Conservation (phyloP, 1,140 invertebrate species). For the Penaeus chinensis region DNA sequence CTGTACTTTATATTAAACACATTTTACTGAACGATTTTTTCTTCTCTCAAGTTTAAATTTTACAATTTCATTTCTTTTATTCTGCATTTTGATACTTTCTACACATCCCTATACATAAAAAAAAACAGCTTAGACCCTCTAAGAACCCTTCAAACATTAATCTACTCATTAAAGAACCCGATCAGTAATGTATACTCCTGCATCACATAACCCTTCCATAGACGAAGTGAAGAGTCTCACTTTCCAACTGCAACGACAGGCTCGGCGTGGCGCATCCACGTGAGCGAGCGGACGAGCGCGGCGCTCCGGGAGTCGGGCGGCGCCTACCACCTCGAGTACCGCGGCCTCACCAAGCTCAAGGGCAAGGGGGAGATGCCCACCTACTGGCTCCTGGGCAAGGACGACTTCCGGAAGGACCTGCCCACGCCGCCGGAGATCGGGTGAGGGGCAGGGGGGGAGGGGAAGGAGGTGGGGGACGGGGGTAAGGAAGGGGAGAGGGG, state of each 20-base stretch:
- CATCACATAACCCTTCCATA: background rate
- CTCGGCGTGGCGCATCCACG: conserved; percentile 79
- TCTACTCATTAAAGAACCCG: too few species aligned
- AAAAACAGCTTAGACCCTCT: too few species aligned
- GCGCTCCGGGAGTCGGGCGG: conserved; percentile 82
- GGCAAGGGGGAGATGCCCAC: conserved; percentile 63
- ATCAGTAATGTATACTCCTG: too few species aligned
- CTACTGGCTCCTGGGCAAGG: conserved; percentile 75
- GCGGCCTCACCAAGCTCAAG: conserved; percentile 86
- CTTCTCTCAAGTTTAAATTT: too few species aligned
- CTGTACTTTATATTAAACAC: too few species aligned
- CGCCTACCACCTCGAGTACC: conserved; percentile 85
- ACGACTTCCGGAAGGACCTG: conserved; percentile 86
- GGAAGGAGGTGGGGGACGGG: background rate
- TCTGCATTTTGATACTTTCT: too few species aligned
- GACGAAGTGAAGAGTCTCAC: background rate
- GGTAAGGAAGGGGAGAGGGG: background rate
- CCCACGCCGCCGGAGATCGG: conserved; percentile 82
- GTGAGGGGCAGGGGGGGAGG: conserved; percentile 70
- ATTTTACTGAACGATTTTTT: too few species aligned
- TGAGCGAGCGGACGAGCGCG: conserved; percentile 77
- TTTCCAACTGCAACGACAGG: conserved; percentile 67
- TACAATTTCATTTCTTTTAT: too few species aligned
- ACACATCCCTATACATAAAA: too few species aligned
- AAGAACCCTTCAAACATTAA: too few species aligned